Evolutionary conservation across 2,113 vertebrate species (phyloP), one percentile per base, ranked within the genome.

Genomic region (Tragelaphus imberbis): DNA sequence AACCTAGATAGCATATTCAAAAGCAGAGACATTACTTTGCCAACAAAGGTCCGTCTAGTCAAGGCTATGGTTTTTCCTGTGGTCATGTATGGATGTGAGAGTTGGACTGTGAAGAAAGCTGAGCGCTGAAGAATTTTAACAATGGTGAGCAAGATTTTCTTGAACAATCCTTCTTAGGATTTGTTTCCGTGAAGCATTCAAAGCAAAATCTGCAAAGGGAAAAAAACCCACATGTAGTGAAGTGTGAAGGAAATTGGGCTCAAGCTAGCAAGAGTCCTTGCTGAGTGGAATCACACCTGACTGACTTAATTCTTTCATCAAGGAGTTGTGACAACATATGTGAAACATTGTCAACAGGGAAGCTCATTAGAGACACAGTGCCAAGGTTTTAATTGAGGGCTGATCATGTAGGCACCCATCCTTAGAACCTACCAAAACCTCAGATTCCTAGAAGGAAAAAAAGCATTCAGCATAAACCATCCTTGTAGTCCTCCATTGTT

Each of bases 111-210:
- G 44, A 44, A 44, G 44, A 44, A 44, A 44, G 44, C 44, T 44
- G 44, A 44, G 6, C 44, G 5, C 44, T 44, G 44, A 44, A 6
- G 44, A 44, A 71, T 51, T 71, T 88, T 40, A 59, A 88, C 49
- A 88, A 27, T 13, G 13, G 49, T 68, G n/a, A 92, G 40, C 21
- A 84, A 88, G 27, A 53, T 59, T 92, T 88, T 92, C 36, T 87
- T 92, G 53, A 51, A 40, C 10, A 17, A 3, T 63, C 19, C n/a
- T 36, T 71, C 13, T 16, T 47, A 63, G 27, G 12, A 91, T 88
- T 88, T 85, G 90, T 71, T 85, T 55, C 10, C 4, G 3, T 12
- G 30, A 90, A 90, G 6, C 1, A 17, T 16, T 56, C n/a, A 51
- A 58, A 75, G 13, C 28, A 71, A 49, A 85, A 84, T 79, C 58